Conservation (phyloP, 2,888 invertebrate species). For the Halictus quadricinctus region DNA sequence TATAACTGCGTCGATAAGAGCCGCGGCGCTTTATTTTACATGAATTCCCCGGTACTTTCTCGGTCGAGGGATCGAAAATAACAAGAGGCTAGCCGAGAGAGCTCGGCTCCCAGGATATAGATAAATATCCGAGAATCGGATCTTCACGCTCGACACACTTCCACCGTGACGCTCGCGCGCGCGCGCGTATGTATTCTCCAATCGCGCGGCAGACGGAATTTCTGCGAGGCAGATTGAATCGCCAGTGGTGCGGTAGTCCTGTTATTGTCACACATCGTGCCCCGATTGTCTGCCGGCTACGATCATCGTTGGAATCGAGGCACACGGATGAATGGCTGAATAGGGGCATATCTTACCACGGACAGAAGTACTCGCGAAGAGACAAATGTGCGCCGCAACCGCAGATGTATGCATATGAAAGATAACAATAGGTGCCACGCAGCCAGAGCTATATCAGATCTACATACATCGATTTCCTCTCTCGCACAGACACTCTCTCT, state of each 20-base stretch:
- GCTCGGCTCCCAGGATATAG: slow-evolving; percentile 11
- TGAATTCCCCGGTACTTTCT: not conserved
- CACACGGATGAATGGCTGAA: slow-evolving; percentile 49
- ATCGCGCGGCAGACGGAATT: slow-evolving; percentile 47
- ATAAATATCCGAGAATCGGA: slow-evolving; percentile 37
- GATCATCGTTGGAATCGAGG: slow-evolving; percentile 47
- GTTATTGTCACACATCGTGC: slow-evolving; percentile 46
- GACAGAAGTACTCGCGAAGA: slow-evolving; percentile 28
- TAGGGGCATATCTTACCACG: slow-evolving; percentile 22
- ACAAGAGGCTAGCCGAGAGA: slow-evolving; percentile 10
- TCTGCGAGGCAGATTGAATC: slow-evolving; percentile 55
- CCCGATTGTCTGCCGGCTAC: slow-evolving; percentile 45
- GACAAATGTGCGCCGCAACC: slow-evolving; percentile 28
- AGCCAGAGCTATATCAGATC: not conserved
- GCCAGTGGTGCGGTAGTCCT: slow-evolving; percentile 38
- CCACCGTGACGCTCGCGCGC: not conserved
- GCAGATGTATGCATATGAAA: slow-evolving; percentile 11
- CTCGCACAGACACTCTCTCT: not conserved
- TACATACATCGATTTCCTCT: slow-evolving; percentile 12
- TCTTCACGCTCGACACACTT: slow-evolving; percentile 43
- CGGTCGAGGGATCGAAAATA: slow-evolving; percentile 21
- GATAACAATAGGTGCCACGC: slow-evolving; percentile 28
- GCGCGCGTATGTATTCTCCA: slow-evolving; percentile 22
- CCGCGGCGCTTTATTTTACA: not conserved
- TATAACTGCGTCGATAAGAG: slow-evolving; percentile 4